These are phyloP conservation scores for Poecilus cupreus DNA, from an alignment of 2,888 invertebrate genomes.

Conservation along the genomic window DNA sequence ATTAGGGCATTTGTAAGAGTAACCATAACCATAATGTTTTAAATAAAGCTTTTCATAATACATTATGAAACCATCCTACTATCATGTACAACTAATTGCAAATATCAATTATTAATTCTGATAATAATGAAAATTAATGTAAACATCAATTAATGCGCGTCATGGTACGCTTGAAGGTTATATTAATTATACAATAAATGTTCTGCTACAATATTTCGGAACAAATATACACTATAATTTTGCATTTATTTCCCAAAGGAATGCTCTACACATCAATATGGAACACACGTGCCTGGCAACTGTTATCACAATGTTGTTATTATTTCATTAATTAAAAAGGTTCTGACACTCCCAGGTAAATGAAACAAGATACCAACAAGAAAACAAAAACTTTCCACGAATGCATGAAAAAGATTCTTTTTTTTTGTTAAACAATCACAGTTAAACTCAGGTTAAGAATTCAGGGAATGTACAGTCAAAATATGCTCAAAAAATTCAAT, in stretches of 20 bases:
- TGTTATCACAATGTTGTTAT: not conserved
- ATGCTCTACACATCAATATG: not conserved
- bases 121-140: conserved; percentile 1
- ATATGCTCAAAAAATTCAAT: too few species aligned
- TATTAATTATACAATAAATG: not conserved
- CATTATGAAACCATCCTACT: not conserved
- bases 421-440: not conserved
- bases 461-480: too few species aligned
- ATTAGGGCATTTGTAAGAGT: too few species aligned
- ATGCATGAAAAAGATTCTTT: not conserved
- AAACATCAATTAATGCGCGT: not conserved
- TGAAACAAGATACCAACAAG: not conserved
- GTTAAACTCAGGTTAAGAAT: not conserved
- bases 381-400: not conserved
- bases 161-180: not conserved
- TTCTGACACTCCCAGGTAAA: not conserved
- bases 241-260: not conserved
- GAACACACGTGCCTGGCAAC: not conserved
- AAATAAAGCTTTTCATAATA: not conserved
- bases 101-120: conserved; percentile 5
- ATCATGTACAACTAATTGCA: not conserved
- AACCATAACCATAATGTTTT: too few species aligned
- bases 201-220: not conserved
- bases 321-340: not conserved
- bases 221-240: not conserved